phyloP scores from a whole-genome alignment of 2,888 invertebrate species.

The Tetragonisca angustula region DNA sequence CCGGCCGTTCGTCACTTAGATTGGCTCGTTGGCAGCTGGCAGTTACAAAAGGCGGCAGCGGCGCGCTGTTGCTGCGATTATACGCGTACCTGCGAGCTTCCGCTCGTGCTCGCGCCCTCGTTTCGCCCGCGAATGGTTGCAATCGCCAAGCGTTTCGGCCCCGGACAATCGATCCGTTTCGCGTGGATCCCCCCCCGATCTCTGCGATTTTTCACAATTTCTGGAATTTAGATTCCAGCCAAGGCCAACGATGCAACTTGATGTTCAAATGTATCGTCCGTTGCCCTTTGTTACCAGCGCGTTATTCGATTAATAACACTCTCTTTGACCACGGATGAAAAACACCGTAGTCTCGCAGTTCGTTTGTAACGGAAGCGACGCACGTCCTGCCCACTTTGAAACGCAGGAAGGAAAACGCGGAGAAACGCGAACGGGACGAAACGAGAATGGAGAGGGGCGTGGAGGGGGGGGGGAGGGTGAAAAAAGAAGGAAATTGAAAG shows the following conservation, averaged over 20 bases:
- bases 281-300: background rate
- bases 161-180: too few relatives aligned
- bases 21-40: constrained; percentile 79
- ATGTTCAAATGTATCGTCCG: too few relatives aligned
- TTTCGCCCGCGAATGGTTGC: too few relatives aligned
- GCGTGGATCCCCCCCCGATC: too few relatives aligned
- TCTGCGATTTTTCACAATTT: too few relatives aligned
- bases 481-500: background rate
- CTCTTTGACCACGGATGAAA: background rate
- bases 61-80: constrained; percentile 57
- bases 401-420: background rate
- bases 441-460: too few relatives aligned
- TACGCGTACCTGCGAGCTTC: constrained; percentile 11
- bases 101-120: background rate
- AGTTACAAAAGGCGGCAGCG: constrained; percentile 75
- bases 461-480: too few relatives aligned
- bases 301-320: background rate
- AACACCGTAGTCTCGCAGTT: background rate
- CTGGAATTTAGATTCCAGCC: too few relatives aligned
- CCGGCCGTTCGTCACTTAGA: constrained; percentile 81
- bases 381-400: too few relatives aligned
- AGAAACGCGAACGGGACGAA: too few relatives aligned
- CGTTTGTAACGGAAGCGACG: background rate
- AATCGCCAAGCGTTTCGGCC: too few relatives aligned
- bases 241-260: too few relatives aligned